These are phyloP conservation scores for Leptinotarsa defecta DNA, from an alignment of 1,140 invertebrate genomes.

Conservation along the genomic window DNA sequence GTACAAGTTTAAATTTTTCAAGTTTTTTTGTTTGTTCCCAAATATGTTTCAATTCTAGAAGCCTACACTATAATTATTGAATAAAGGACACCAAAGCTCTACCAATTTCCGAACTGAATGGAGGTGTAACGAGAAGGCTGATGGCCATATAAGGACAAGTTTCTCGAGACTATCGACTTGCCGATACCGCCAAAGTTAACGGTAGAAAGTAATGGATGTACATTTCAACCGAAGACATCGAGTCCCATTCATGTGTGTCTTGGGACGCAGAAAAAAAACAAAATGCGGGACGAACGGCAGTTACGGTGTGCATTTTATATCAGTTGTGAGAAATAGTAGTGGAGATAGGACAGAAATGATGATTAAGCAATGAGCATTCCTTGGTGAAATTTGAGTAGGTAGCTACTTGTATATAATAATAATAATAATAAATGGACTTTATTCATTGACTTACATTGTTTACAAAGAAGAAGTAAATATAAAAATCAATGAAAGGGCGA, in stretches of 20 bases:
- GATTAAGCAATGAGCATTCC: background rate
- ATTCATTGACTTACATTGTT: too few relatives aligned
- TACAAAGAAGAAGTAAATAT: too few relatives aligned
- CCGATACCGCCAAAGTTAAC: background rate
- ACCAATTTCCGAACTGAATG: background rate
- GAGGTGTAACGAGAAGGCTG: background rate
- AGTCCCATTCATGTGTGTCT: background rate
- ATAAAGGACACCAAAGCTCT: background rate
- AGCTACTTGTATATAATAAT: too few relatives aligned
- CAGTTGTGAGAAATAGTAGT: background rate
- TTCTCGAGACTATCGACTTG: background rate
- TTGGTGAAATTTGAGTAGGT: too few relatives aligned
- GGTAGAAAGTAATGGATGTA: background rate
- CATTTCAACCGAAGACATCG: background rate
- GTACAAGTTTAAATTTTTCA: too few relatives aligned
- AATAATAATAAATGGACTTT: too few relatives aligned
- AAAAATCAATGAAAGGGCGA: too few relatives aligned
- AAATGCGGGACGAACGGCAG: background rate
- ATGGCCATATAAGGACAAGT: background rate
- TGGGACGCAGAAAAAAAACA: background rate
- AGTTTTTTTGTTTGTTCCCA: too few relatives aligned
- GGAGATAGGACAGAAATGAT: background rate
- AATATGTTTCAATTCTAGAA: too few relatives aligned
- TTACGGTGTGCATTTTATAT: background rate
- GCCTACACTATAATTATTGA: background rate